These are phyloP conservation scores for Drosophila littoralis DNA, from an alignment of 1,140 invertebrate species.

Conservation along the genomic window DNA sequence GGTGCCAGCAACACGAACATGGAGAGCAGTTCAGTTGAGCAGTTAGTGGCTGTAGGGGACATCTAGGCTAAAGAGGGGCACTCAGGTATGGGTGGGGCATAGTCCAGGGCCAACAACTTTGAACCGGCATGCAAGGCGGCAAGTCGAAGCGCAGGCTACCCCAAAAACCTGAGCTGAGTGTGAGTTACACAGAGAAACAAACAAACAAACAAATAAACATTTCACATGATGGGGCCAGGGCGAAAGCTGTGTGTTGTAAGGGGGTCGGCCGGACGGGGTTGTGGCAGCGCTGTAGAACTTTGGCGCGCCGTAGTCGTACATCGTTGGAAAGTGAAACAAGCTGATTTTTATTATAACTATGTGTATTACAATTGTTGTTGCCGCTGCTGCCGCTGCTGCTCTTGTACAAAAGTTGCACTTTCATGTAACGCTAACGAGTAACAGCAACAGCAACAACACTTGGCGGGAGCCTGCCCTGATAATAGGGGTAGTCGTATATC, in stretches of 20 bases:
- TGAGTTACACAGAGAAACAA: conserved; percentile 52
- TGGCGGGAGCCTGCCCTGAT: conserved; percentile 50
- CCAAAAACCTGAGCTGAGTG: conserved; percentile 43
- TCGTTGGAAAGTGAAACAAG: conserved; percentile 58
- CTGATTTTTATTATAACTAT: conserved; percentile 72
- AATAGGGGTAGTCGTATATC: conserved; percentile 73
- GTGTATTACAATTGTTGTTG: conserved; percentile 66
- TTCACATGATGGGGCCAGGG: conserved; percentile 12
- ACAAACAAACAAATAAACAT: conserved; percentile 42
- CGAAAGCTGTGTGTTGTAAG: not conserved
- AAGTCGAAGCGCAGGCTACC: conserved; percentile 18
- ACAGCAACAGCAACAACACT: conserved; percentile 31
- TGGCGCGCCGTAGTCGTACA: conserved; percentile 11
- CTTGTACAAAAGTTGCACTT: conserved; percentile 74
- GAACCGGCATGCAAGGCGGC: conserved; percentile 63
- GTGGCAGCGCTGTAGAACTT: conserved; percentile 2
- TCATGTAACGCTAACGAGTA: conserved; percentile 70
- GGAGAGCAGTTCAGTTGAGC: conserved; percentile 43
- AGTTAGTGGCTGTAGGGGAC: conserved; percentile 28
- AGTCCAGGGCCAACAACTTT: conserved; percentile 63
- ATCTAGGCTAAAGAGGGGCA: not conserved
- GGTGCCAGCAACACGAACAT: conserved; percentile 59
- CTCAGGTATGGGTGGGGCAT: conserved; percentile 10
- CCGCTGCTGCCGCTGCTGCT: conserved; percentile 34
- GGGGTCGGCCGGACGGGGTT: no score